phyloP scores from a whole-genome alignment of 2,888 invertebrate species.

The Flabesymbios commensalis region DNA sequence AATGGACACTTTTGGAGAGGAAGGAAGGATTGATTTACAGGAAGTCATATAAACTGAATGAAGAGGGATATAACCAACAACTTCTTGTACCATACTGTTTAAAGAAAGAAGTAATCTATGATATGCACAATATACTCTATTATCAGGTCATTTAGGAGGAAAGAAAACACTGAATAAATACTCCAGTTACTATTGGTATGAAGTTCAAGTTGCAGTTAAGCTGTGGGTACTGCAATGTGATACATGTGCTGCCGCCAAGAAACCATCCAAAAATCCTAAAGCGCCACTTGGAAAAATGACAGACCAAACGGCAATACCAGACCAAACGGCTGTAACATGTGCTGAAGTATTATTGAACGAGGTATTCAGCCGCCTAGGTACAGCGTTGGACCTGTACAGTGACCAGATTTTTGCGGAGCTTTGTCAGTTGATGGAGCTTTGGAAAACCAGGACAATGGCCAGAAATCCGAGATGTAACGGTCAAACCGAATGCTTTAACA shows the following conservation, averaged over 20 bases:
- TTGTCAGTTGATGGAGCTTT: conserved; percentile 30
- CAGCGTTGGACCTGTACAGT: conserved; percentile 20
- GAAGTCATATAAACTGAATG: conserved; percentile 7
- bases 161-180: conserved; percentile 21
- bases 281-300: conserved; percentile 22
- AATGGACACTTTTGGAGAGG: background rate
- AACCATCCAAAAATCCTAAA: conserved; percentile 5
- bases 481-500: conserved; percentile 24
- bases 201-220: conserved; percentile 16
- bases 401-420: conserved; percentile 35
- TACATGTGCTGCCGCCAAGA: conserved; percentile 20
- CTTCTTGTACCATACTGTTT: conserved; percentile 17
- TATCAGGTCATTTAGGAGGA: conserved; percentile 25
- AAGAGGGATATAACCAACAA: background rate
- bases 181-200: conserved; percentile 23
- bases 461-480: conserved; percentile 31
- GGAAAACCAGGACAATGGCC: conserved; percentile 25
- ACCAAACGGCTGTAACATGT: conserved; percentile 27
- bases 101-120: conserved; percentile 8
- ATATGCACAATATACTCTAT: conserved; percentile 15
- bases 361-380: conserved; percentile 25
- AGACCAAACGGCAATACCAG: conserved; percentile 24
- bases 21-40: conserved; percentile 20
- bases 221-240: conserved; percentile 23
- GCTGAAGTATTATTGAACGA: conserved; percentile 30